Evolutionary conservation across 2,888 invertebrate species (phyloP), one percentile per base, ranked within the genome.

Genomic region (Cinara cedri): DNA sequence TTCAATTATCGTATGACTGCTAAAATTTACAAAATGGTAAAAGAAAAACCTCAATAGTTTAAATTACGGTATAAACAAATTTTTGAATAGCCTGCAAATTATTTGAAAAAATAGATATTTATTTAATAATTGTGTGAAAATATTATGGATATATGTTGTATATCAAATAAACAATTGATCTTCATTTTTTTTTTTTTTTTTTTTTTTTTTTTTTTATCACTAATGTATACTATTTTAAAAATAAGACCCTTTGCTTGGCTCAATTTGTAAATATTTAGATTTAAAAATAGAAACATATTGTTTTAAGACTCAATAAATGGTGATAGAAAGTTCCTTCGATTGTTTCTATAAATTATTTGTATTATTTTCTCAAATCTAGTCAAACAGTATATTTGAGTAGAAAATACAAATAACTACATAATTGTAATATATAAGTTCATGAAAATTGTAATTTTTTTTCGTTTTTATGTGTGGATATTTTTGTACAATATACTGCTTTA

Each of bases 1-100:
- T 78, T 78, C 51, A 78, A 78, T 70, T 78, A 78, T n/a, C 68
- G 70, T 49, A 78, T 70, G 68, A 78, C 78, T 42, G 70, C 78
- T 6, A 78, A 78, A 9, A 68, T 78, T 8, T 78, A 78, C 46
- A 78, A 78, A 66, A n/a, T 70, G 21, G 21, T 78, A 42, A 78
- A 78, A 4, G 78, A 78, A 70, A 78, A 78, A 68, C 49, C 70
- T 13, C 78, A 78, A 21, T 78, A 78, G 26, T 70, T 11, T n/a
- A 11, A 57, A 57, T 9, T 9, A 19, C 2, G 21, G 19, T 44
- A 8, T 44, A 24, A n/a, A 65, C 8, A 19, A 13, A n/a, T n/a
- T 24, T 19, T n/a, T 66, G 16, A 60, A 26, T 10, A 10, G n/a
- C 6, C 34, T 4, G n/a, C n/a, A 4, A 34, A 6, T 34, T 34